Evolutionary conservation across 1,140 invertebrate species (phyloP), one percentile per base, ranked within the genome.

Genomic region (Cherax quadricarinatus): DNA sequence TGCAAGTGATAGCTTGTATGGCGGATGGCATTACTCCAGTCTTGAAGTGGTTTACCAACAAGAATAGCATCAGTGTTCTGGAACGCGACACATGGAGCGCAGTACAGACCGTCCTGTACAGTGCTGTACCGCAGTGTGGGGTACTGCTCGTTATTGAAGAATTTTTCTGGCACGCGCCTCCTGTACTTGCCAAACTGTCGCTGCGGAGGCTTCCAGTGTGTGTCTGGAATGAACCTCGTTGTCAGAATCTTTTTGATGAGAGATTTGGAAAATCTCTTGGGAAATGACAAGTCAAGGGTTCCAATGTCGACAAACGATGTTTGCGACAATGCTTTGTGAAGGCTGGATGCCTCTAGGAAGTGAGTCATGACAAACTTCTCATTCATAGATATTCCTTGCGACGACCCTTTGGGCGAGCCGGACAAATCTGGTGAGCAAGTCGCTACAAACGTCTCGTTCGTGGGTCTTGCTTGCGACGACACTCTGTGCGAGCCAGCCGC

Each of bases 221-320:
- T 75, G 70, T 75, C n/a, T 30, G 70, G 70, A 75, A 75, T 3
- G 30, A 75, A 75, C 24, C 24, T 5, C 3, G 70, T 75, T 30
- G 70, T 75, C 9, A 75, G 70, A 75, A 75, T 75, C 70, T 30
- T 75, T 75, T 30, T 75, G 70, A 75, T 75, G 70, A 75, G 70
- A 75, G n/a, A 30, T 16, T 16, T 30, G 30, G 70, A 75, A 30
- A 75, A 75, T 21, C 70, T 75, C 24, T 75, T 75, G 16, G 70
- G 70, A 10, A 30, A 75, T 3, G 70, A 75, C 70, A 75, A 6
- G 70, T 75, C 24, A 7, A 75, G 70, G 24, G 70, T 75, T 75
- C 70, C 70, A 75, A 75, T 75, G 70, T 75, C 70, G 2, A 75
- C 12, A 75, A 24, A 75, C 24, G 70, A 75, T 30, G 24, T 21